Evolutionary conservation across 2,888 invertebrate genomes (phyloP), one percentile per base, ranked within the genome.

Genomic region (Watsonalla cultraria): DNA sequence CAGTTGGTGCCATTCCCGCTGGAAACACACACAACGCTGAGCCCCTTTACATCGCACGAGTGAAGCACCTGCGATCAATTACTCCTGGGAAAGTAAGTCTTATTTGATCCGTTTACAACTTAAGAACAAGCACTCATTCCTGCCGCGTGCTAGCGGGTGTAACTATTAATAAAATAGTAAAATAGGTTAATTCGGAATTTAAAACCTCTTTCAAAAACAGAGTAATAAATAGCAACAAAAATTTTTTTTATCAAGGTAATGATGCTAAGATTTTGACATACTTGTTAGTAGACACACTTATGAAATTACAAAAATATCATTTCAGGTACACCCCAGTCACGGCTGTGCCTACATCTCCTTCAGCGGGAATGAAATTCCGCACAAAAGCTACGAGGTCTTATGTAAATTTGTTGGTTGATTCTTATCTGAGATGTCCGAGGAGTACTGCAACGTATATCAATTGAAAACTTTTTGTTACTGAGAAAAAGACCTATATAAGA

Each of bases 21-120:
- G 93, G 93, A 6, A 88, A 89, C 64, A 90, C 92, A 5, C 79
- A 80, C 35, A 78, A 66, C 14, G 90, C 82, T 0, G 92, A 92
- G 61, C 86, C 90, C 4, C 77, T 93, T 11, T 93, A 92, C 68
- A 84, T 93, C 7, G 92, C 90, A 24, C 75, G 93, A 56, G 91
- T 87, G 0, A 75, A 72, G 15, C 91, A 92, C 64, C 79, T 84
- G 58, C 86, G 85, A 7, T 92, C 91, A 14, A 61, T 91, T 47
- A 88, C 93, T 9, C 92, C 93, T n/a, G 93, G 93, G 56, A 93
- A 93, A 80, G 88, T 93, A 64, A 63, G 60, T 62, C 15, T 45
- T 45, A 35, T 7, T 9, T 46, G 42, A 42, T 42, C 45, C n/a
- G 6, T 37, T 37, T 5, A 37, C 4, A 37, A 42, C 11, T 42